phyloP scores from a whole-genome alignment of 1,140 invertebrate species.

The Caenorhabditis tropicalis region DNA sequence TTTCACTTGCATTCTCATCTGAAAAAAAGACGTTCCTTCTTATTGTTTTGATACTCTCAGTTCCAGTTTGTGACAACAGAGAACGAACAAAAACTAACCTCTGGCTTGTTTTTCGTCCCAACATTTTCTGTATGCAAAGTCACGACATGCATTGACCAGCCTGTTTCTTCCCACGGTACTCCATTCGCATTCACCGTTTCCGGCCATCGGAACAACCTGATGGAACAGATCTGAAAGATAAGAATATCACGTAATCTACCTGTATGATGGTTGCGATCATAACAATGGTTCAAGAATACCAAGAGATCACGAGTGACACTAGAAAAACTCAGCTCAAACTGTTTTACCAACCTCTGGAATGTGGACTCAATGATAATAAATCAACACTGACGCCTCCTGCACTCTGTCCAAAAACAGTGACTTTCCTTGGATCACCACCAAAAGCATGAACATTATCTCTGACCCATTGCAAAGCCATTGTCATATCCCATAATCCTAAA shows the following conservation, averaged over 20 bases:
- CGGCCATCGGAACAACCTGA: conserved; percentile 61
- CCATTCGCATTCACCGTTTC: conserved; percentile 59
- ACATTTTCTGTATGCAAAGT: conserved; percentile 48
- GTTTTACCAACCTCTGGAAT: conserved; percentile 59
- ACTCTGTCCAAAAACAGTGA: conserved; percentile 69
- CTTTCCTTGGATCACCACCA: conserved; percentile 76
- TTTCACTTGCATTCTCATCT: conserved; percentile 29
- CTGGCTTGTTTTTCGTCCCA: conserved; percentile 14
- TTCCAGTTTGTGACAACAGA: neutral
- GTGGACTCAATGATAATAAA: conserved; percentile 49
- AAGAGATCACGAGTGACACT: neutral
- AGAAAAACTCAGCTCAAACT: neutral
- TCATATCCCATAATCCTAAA: conserved; percentile 73
- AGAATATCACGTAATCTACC: neutral
- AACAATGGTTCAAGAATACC: neutral
- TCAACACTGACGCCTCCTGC: conserved; percentile 64
- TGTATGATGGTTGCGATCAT: neutral
- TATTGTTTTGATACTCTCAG: neutral
- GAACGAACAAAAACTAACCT: neutral
- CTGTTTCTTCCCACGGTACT: conserved; percentile 41
- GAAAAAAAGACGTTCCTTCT: neutral
- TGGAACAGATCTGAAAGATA: conserved; percentile 62
- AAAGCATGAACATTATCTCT: conserved; percentile 74
- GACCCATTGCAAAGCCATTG: conserved; percentile 72
- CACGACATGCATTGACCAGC: conserved; percentile 23